phyloP scores from a whole-genome alignment of 2,797 vertebrate genomes.

The Enteromius mattozi region DNA sequence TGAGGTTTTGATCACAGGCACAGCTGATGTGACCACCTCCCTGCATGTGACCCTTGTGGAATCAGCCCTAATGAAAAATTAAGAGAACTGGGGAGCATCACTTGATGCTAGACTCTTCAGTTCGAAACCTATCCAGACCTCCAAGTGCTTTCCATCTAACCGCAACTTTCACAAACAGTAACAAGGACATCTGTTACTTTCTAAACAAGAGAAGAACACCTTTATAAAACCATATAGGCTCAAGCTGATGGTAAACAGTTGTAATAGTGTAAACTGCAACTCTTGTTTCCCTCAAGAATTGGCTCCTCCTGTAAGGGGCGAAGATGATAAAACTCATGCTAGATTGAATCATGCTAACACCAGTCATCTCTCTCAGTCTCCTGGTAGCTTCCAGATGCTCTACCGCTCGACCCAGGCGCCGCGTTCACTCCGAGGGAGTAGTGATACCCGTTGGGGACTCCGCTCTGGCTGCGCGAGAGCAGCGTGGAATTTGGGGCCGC shows the following conservation, averaged over 20 bases:
- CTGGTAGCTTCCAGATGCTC: slow-evolving; percentile 86
- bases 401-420: slow-evolving; percentile 71
- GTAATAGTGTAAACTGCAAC: slow-evolving; percentile 35
- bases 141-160: neutral
- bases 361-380: slow-evolving; percentile 91
- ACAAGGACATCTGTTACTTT: slow-evolving; percentile 3
- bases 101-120: slow-evolving; percentile 27
- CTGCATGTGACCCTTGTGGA: slow-evolving; percentile 17
- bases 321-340: slow-evolving; percentile 85
- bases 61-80: slow-evolving; percentile 50
- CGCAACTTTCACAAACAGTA: slow-evolving; percentile 6
- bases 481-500: slow-evolving; percentile 71
- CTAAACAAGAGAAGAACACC: slow-evolving; percentile 15
- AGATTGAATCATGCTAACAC: slow-evolving; percentile 83
- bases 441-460: slow-evolving; percentile 94
- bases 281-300: slow-evolving; percentile 3
- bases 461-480: slow-evolving; percentile 81
- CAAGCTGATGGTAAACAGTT: slow-evolving; percentile 14
- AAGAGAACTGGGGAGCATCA: slow-evolving; percentile 39
- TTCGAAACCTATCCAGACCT: slow-evolving; percentile 24
- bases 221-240: slow-evolving; percentile 5
- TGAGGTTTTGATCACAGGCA: slow-evolving; percentile 24
- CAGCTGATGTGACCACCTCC: slow-evolving; percentile 34
- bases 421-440: slow-evolving; percentile 88
- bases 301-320: neutral